Conservation (phyloP, 2,797 vertebrate species). For the Sebastes alutus region DNA sequence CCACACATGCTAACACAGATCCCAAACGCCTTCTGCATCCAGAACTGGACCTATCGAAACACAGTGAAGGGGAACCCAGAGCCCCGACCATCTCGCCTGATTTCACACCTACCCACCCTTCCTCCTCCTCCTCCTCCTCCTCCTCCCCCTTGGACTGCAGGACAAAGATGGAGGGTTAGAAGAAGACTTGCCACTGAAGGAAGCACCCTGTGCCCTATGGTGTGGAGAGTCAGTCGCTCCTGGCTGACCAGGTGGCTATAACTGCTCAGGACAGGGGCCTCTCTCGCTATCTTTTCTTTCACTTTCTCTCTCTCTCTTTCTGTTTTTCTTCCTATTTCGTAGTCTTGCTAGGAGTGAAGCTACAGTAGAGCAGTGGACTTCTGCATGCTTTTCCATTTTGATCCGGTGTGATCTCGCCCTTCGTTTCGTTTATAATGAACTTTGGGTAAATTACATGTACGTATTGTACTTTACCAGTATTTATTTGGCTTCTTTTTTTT, state of each 20-base stretch:
- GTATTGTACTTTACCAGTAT: constrained; percentile 71
- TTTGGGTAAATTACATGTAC: constrained; percentile 71
- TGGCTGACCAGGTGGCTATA: constrained; percentile 69
- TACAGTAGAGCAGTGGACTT: constrained; percentile 83
- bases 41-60: constrained; percentile 56
- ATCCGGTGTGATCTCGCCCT: constrained; percentile 71
- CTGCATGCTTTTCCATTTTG: constrained; percentile 81
- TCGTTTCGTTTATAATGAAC: constrained; percentile 70
- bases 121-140: constrained; percentile 9
- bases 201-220: constrained; percentile 61
- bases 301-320: constrained; percentile 41
- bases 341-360: constrained; percentile 82
- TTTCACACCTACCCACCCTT: constrained; percentile 22
- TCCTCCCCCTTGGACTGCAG: constrained; percentile 61
- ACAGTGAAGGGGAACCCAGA: constrained; percentile 47
- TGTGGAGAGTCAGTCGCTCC: constrained; percentile 57
- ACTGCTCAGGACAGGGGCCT: constrained; percentile 80
- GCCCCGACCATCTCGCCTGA: constrained; percentile 48
- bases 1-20: constrained; percentile 40
- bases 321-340: constrained; percentile 60
- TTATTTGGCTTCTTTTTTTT: constrained; percentile 70
- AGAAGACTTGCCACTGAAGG: constrained; percentile 75
- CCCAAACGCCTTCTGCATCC: constrained; percentile 41
- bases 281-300: constrained; percentile 46
- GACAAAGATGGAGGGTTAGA: constrained; percentile 74